phyloP scores from a whole-genome alignment of 2,113 vertebrate genomes.

The Ceratotherium simum region DNA sequence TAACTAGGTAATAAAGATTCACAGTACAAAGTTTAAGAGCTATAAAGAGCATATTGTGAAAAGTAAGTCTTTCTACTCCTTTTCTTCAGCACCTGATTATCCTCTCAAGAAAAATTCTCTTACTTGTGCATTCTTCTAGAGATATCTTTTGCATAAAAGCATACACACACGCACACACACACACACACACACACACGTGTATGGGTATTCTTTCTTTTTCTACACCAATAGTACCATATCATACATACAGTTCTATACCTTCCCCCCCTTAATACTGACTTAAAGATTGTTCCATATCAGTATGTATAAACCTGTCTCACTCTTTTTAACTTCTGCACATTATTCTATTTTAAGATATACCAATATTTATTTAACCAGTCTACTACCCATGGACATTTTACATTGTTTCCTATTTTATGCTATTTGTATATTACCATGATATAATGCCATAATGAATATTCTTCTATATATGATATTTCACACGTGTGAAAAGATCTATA shows the following conservation, averaged over 20 bases:
- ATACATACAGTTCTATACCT: not conserved
- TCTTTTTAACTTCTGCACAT: not conserved
- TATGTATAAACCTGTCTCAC: not conserved
- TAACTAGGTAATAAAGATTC: slow-evolving; percentile 24
- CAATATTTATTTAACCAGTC: not conserved
- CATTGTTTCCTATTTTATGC: not conserved
- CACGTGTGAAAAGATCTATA: not conserved
- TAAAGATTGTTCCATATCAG: not conserved
- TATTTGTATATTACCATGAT: not conserved
- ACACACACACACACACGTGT: not conserved
- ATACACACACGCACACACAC: not conserved
- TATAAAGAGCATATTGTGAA: not conserved
- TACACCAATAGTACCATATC: not conserved
- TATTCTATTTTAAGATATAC: not conserved
- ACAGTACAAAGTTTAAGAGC: slow-evolving; percentile 42
- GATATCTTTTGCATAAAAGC: not conserved
- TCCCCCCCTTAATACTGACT: not conserved
- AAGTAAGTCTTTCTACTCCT: not conserved
- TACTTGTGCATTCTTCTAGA: not conserved
- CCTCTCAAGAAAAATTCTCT: not conserved
- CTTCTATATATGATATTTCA: not conserved
- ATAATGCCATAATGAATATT: not conserved
- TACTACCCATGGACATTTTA: not conserved
- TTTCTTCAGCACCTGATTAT: not conserved
- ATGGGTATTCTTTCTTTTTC: not conserved